phyloP scores from a whole-genome alignment of 1,140 invertebrate genomes.

The Ctenoplectra terminalis region DNA sequence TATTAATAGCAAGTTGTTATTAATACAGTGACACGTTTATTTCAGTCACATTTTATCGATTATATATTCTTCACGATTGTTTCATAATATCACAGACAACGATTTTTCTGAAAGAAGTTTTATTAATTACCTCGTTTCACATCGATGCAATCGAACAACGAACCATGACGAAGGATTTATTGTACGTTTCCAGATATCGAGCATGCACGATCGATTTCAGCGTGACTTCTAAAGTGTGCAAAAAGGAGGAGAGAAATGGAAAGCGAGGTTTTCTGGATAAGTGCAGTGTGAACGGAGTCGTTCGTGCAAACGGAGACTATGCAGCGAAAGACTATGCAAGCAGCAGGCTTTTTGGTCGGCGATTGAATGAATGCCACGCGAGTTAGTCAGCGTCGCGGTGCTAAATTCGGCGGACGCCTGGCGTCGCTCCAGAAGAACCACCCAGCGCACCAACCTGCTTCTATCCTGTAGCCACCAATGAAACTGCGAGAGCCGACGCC shows the following conservation, averaged over 20 bases:
- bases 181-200: not conserved
- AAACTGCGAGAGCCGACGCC: conserved; percentile 61
- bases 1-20: conserved; percentile 29
- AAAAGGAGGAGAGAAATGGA: not conserved
- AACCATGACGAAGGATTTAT: not conserved
- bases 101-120: not conserved
- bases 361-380: conserved; percentile 82
- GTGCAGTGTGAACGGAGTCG: conserved; percentile 8
- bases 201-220: not conserved
- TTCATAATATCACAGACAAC: conserved; percentile 4
- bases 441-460: conserved; percentile 83
- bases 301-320: conserved; percentile 57
- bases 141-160: not conserved
- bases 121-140: not conserved
- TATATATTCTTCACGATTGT: not conserved
- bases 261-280: conserved; percentile 22
- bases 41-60: conserved; percentile 19
- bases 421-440: conserved; percentile 81
- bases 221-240: not conserved
- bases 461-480: conserved; percentile 64
- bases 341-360: conserved; percentile 72
- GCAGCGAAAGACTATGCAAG: conserved; percentile 52
- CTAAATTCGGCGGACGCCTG: conserved; percentile 82
- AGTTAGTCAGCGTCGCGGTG: conserved; percentile 82
- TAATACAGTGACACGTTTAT: conserved; percentile 15